Percentiles rank a stretch among this genome's conserved stretches.
These are phyloP conservation scores for Rostratula benghalensis DNA, from an alignment of 2,113 vertebrate species.

Conservation along the genomic window DNA sequence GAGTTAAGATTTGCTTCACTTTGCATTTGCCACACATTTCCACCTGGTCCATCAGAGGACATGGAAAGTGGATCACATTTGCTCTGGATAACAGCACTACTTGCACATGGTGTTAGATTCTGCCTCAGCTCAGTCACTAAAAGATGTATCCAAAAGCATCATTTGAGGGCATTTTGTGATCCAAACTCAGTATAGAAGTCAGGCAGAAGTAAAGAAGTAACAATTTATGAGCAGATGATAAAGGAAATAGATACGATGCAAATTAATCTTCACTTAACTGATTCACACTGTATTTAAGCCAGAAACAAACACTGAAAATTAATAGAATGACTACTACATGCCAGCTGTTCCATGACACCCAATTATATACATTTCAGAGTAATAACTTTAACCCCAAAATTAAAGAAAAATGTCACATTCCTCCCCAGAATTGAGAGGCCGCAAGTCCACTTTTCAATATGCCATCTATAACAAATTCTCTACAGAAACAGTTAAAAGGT, in stretches of 20 bases:
- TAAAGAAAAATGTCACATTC: background rate
- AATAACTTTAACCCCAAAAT: constrained; percentile 7
- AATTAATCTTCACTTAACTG: constrained; percentile 7
- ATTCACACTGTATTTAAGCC: background rate
- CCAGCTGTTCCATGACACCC: constrained; percentile 32
- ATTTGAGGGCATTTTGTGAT: background rate
- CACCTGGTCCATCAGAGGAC: background rate
- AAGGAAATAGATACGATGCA: background rate
- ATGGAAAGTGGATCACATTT: background rate
- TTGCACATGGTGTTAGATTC: background rate
- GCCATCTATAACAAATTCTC: background rate
- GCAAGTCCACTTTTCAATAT: constrained; percentile 2
- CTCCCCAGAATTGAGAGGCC: background rate
- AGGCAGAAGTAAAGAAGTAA: background rate
- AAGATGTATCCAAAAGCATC: background rate
- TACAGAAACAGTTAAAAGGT: background rate
- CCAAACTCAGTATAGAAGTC: background rate
- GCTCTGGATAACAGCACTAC: background rate
- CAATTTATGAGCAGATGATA: background rate
- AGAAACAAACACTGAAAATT: constrained; percentile 21
- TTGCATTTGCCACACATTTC: background rate
- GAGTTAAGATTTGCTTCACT: background rate
- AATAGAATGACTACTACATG: background rate
- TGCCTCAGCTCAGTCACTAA: background rate
- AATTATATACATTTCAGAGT: background rate